phyloP scores from a whole-genome alignment of 1,140 invertebrate genomes.

The Heliconius melpomene region DNA sequence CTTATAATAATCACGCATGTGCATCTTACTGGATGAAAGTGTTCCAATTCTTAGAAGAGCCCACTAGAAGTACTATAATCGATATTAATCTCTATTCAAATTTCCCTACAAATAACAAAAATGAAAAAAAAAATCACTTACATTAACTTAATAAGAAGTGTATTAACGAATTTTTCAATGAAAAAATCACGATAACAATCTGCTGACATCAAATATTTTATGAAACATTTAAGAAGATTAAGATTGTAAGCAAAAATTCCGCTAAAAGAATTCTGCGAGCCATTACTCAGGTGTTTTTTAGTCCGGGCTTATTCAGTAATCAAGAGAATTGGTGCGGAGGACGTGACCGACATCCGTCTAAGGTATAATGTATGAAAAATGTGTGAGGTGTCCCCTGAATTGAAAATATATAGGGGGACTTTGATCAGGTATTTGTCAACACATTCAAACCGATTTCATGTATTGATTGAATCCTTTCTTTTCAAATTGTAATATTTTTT shows the following conservation, averaged over 20 bases:
- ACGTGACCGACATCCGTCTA: constrained; percentile 18
- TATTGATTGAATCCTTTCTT: not conserved
- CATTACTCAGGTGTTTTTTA: constrained; percentile 47
- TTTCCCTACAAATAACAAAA: not conserved
- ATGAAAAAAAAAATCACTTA: not conserved
- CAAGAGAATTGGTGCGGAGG: constrained; percentile 40
- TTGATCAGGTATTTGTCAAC: not conserved
- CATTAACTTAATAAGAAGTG: not conserved
- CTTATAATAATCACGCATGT: too few species aligned
- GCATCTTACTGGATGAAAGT: too few species aligned
- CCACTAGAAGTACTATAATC: not conserved
- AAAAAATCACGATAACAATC: constrained; percentile 17
- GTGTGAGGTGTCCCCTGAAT: not conserved
- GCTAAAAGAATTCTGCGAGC: constrained; percentile 35
- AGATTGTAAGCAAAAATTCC: constrained; percentile 39
- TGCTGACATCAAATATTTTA: constrained; percentile 34
- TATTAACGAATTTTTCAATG: not conserved
- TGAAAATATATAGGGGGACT: not conserved
- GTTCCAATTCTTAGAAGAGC: too few species aligned
- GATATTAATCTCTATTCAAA: not conserved
- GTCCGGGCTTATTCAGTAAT: constrained; percentile 45
- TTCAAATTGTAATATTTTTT: not conserved
- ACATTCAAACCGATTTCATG: not conserved
- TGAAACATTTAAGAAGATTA: constrained; percentile 39
- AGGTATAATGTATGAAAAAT: constrained; percentile 19